These are phyloP conservation scores for Apostichopus parvimensis DNA, from an alignment of 35 echinoderm and acorn worm genomes.

Conservation along the genomic window DNA sequence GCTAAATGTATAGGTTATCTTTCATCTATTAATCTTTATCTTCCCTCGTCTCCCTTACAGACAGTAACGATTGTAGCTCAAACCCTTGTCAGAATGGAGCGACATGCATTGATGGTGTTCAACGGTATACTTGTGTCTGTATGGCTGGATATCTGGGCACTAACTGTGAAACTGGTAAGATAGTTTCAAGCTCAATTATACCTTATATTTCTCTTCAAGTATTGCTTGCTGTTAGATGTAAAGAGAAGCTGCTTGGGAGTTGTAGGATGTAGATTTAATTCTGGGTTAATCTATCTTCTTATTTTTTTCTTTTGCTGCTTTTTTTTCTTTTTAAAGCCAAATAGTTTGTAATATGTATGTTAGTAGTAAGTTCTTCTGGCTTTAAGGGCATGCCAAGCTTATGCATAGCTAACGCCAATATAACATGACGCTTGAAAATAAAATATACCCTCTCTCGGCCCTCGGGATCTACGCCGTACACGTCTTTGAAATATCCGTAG, in stretches of 20 bases:
- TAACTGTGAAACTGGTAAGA: constrained; percentile 45
- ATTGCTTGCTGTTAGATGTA: too few relatives aligned
- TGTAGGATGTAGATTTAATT: too few relatives aligned
- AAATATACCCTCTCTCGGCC: too few relatives aligned
- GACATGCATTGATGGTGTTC: constrained; percentile 22
- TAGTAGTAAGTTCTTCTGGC: too few relatives aligned
- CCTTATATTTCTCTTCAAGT: neutral
- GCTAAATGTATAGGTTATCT: too few relatives aligned
- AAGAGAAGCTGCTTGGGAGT: too few relatives aligned
- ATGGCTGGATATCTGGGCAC: constrained; percentile 6
- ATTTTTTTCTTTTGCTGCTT: neutral
- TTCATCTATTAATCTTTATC: neutral
- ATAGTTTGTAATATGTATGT: neutral
- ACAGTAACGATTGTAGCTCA: constrained; percentile 21
- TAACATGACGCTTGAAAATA: too few relatives aligned
- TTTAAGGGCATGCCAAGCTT: too few relatives aligned
- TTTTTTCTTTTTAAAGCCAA: neutral
- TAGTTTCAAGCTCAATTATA: neutral
- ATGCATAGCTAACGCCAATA: too few relatives aligned
- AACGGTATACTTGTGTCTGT: constrained; percentile 23
- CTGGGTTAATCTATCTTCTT: too few relatives aligned
- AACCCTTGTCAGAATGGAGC: constrained; percentile 47
- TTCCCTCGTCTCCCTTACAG: neutral
- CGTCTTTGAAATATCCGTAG: too few relatives aligned
- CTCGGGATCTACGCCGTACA: too few relatives aligned